These are phyloP conservation scores for Tapirus indicus DNA, from an alignment of 2,797 vertebrate genomes.

Conservation along the genomic window DNA sequence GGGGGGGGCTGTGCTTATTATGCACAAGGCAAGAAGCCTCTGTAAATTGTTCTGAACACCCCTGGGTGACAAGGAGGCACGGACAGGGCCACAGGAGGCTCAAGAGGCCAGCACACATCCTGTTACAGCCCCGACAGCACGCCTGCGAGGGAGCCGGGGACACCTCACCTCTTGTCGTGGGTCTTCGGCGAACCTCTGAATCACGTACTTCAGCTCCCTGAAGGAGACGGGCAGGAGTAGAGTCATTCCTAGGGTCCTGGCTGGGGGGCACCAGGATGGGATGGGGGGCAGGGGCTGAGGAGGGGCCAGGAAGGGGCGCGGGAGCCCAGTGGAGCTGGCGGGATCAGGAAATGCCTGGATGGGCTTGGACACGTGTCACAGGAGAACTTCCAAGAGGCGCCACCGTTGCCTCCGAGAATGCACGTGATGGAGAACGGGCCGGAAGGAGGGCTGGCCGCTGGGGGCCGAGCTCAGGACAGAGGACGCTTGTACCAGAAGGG, in stretches of 20 bases:
- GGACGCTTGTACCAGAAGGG: accelerated
- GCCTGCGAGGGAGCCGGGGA: neutral
- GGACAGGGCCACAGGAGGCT: neutral
- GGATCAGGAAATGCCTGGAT: accelerated
- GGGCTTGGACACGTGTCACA: neutral
- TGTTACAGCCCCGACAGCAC: accelerated
- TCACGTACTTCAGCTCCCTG: conserved; percentile 98
- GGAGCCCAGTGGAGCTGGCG: accelerated
- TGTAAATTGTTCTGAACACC: neutral
- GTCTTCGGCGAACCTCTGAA: conserved; percentile 99
- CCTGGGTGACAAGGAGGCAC: accelerated
- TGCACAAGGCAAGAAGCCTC: neutral
- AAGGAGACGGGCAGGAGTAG: neutral
- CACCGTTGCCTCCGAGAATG: neutral
- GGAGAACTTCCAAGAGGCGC: neutral
- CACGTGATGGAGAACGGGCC: accelerated
- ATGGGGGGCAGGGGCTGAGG: neutral
- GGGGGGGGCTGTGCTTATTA: neutral
- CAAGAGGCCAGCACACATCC: accelerated
- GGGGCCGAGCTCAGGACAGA: neutral
- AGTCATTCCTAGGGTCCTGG: neutral
- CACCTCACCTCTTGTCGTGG: conserved; percentile 97
- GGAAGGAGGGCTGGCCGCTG: accelerated
- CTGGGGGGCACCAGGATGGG: accelerated
- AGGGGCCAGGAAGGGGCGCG: accelerated